Conservation (phyloP, 2,113 vertebrate species). For the Camelus bactrianus region DNA sequence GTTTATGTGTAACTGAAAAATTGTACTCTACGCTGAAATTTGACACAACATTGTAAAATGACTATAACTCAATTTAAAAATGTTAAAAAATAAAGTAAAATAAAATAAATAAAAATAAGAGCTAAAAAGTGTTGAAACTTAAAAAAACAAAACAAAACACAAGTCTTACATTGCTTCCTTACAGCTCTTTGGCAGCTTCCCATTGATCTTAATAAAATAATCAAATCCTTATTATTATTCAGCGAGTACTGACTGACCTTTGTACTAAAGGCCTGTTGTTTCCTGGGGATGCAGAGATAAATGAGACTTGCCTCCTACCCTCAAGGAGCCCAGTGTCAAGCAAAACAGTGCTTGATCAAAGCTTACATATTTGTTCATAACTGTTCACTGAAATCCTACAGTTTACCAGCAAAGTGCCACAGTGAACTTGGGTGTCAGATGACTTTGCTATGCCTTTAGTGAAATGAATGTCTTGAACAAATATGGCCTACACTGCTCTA, state of each 20-base stretch:
- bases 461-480: background rate
- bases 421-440: background rate
- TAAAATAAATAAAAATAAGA: background rate
- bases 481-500: background rate
- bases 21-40: too few relatives aligned
- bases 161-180: background rate
- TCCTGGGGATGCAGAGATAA: background rate
- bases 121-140: background rate
- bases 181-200: background rate
- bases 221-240: background rate
- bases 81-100: too few relatives aligned
- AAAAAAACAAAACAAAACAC: background rate
- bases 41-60: too few relatives aligned
- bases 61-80: too few relatives aligned
- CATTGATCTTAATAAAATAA: conserved; percentile 13
- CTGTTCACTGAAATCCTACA: background rate
- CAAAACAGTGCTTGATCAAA: background rate
- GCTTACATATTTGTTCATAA: background rate
- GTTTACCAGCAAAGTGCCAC: background rate
- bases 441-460: background rate
- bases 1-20: too few relatives aligned
- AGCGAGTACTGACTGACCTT: background rate
- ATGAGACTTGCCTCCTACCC: background rate
- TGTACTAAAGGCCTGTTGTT: background rate
- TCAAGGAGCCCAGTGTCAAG: background rate